Conservation (phyloP, 2,888 invertebrate genomes). For the Eutolmus rufibarbis region DNA sequence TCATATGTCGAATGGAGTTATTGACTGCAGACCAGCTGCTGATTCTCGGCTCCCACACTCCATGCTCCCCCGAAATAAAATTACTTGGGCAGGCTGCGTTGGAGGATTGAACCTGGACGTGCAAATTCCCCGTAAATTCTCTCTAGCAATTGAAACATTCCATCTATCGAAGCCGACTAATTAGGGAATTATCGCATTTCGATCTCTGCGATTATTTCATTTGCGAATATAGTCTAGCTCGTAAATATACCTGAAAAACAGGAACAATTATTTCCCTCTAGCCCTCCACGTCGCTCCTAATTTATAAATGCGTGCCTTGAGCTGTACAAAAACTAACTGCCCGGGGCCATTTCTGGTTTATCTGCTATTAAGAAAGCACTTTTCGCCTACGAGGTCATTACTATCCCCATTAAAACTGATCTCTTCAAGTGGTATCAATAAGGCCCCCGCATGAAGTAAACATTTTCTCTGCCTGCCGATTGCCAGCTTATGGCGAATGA, state of each 20-base stretch:
- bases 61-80: not conserved
- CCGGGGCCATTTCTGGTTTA: not conserved
- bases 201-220: not conserved
- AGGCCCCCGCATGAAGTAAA: not conserved
- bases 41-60: not conserved
- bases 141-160: not conserved
- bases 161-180: not conserved
- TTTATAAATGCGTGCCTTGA: not conserved
- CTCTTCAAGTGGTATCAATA: constrained; percentile 1
- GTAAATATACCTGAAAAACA: not conserved
- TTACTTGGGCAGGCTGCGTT: not conserved
- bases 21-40: not conserved
- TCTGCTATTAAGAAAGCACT: constrained; percentile 26
- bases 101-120: not conserved
- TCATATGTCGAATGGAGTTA: not conserved
- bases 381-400: constrained; percentile 25
- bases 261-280: not conserved
- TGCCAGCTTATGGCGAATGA: not conserved
- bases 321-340: not conserved
- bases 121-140: not conserved
- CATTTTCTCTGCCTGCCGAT: not conserved
- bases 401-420: not conserved
- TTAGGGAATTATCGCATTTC: not conserved
- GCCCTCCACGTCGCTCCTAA: not conserved
- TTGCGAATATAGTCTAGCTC: not conserved